Evolutionary conservation across 2,797 vertebrate genomes (phyloP), one percentile per base, ranked within the genome.

Genomic region (Sebastes cheni): DNA sequence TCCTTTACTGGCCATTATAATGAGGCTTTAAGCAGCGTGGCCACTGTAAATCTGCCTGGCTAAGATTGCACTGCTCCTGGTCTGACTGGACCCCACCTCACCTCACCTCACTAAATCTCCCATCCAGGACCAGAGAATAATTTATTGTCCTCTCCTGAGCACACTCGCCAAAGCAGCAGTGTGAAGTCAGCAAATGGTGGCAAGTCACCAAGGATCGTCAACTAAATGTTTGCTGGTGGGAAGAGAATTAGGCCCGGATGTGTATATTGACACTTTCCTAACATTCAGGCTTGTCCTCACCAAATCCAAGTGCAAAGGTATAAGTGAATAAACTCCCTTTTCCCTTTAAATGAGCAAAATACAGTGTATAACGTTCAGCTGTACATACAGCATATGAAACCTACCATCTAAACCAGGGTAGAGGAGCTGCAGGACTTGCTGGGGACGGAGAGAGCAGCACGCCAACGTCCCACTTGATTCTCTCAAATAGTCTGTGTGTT

Each of bases 21-120:
- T 91, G 88, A 90, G 64, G 70, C 81, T 89, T 93, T 91, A 92
- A 94, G 78, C 86, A 90, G 85, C 34, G 27, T 34, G 78, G 71
- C 18, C 70, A 79, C 86, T 67, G 79, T 94, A 94, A 93, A 95
- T 94, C 90, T 92, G 79, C 79, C 74, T 14, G 12, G 67, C 59
- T 83, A 68, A 87, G 85, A 93, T 89, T 91, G 83, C 86, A 72
- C 75, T 69, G 77, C 80, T 82, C 36, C 68, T 72, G 64, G 27
- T 83, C 82, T 72, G 82, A 88, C 86, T 88, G 83, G 77, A 86
- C 73, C 46, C 81, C 83, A 68, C 74, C 75, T 68, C 89, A 70
- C 74, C 75, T 68, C 89, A 70, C 74, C 75, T 68, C 89, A 82
- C 56, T 94, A 93, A 93, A 91, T 94, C 88, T 91, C 65, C 56